Evolutionary conservation across 1,140 invertebrate species (phyloP).

Genomic region (Bilobella aurantiaca): DNA sequence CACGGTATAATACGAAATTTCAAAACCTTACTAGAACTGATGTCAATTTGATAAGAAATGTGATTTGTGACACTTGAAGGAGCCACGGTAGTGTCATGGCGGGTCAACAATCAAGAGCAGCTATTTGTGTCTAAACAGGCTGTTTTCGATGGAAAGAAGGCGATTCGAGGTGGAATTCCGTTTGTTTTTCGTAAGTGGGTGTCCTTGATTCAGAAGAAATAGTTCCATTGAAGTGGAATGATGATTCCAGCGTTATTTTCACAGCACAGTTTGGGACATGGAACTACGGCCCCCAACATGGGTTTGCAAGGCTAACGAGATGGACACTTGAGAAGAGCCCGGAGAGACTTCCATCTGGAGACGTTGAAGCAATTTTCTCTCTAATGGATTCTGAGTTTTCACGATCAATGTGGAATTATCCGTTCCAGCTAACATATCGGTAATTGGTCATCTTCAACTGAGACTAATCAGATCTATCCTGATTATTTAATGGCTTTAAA

Average conservation of each 20-base stretch:
- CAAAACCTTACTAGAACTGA: neutral
- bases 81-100: slow-evolving; percentile 86
- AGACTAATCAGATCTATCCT: slow-evolving; percentile 3
- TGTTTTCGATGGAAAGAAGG: slow-evolving; percentile 87
- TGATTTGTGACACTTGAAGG: slow-evolving; percentile 46
- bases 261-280: slow-evolving; percentile 87
- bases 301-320: slow-evolving; percentile 78
- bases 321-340: slow-evolving; percentile 78
- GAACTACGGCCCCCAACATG: slow-evolving; percentile 85
- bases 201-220: no score
- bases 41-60: neutral
- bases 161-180: slow-evolving; percentile 86
- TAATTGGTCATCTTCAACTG: slow-evolving; percentile 9
- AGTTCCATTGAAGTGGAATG: neutral
- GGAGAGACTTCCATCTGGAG: slow-evolving; percentile 70
- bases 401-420: slow-evolving; percentile 85
- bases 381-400: slow-evolving; percentile 87
- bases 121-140: slow-evolving; percentile 89
- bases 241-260: slow-evolving; percentile 32
- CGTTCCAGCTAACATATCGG: slow-evolving; percentile 44
- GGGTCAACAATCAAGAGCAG: slow-evolving; percentile 87
- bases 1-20: slow-evolving; percentile 52
- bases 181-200: slow-evolving; percentile 95
- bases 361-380: slow-evolving; percentile 81
- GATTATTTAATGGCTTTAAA: slow-evolving; percentile 37